Percentiles rank a stretch among this genome's conserved stretches.
phyloP scores from a whole-genome alignment of 1,140 invertebrate species.

The Aphaenogaster floridana region DNA sequence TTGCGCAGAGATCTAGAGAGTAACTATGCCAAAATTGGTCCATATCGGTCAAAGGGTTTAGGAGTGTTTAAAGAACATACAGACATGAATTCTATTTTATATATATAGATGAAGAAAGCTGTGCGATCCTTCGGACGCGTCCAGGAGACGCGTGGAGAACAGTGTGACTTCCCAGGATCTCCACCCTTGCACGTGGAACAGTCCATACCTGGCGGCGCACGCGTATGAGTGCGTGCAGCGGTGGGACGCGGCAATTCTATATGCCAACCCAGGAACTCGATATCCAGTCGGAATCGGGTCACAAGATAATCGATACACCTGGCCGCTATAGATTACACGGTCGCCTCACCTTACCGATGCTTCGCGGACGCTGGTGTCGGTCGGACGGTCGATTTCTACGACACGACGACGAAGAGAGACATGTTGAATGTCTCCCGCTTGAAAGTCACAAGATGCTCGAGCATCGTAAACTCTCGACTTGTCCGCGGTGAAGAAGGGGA shows the following conservation, averaged over 20 bases:
- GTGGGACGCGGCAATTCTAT: conserved; percentile 56
- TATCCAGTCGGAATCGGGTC: conserved; percentile 63
- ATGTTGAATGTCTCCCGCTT: not conserved
- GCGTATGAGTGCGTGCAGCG: conserved; percentile 37
- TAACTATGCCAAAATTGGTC: no score
- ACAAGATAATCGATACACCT: conserved; percentile 66
- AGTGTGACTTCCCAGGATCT: conserved; percentile 8
- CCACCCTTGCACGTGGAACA: conserved; percentile 52
- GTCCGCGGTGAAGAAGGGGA: not conserved
- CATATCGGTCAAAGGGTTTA: no score
- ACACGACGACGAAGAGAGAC: not conserved
- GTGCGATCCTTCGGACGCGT: not conserved
- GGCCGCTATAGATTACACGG: conserved; percentile 45
- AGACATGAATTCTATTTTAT: no score
- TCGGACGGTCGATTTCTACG: conserved; percentile 31
- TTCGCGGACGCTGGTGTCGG: not conserved
- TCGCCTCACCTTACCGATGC: not conserved
- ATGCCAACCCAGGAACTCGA: conserved; percentile 44
- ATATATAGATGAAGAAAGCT: not conserved
- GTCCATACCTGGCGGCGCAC: conserved; percentile 51
- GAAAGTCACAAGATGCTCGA: not conserved
- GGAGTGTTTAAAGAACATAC: no score
- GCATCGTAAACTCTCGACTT: conserved; percentile 3
- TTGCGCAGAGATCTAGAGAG: no score
- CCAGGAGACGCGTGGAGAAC: no score